Evolutionary conservation across 2,797 vertebrate species (phyloP).

Genomic region (Arctocebus calabarensis): DNA sequence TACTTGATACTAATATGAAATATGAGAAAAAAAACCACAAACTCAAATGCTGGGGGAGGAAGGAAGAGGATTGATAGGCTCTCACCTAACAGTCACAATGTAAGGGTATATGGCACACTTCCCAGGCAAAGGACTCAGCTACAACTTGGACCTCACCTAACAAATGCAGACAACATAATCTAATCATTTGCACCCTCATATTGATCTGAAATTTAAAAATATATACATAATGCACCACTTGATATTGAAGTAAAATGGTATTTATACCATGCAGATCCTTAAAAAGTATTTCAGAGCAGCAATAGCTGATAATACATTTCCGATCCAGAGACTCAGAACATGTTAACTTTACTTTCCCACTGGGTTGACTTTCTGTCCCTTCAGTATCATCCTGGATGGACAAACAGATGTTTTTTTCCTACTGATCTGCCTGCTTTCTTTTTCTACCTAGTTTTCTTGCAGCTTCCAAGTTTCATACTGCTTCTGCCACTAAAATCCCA

Average conservation of each 20-base stretch:
- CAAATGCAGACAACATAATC: too few species aligned
- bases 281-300: neutral
- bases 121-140: too few species aligned
- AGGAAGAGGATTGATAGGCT: too few species aligned
- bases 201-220: too few species aligned
- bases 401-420: neutral
- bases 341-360: neutral
- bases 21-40: too few species aligned
- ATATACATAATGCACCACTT: neutral
- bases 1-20: neutral
- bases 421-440: neutral
- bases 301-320: neutral
- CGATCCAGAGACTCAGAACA: neutral
- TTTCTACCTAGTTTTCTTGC: neutral
- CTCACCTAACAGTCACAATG: too few species aligned
- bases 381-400: neutral
- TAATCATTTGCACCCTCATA: too few species aligned
- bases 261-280: neutral
- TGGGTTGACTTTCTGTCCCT: neutral
- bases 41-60: too few species aligned
- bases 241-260: neutral
- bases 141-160: too few species aligned
- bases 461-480: neutral
- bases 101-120: too few species aligned
- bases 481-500: neutral